These are phyloP conservation scores for Idaea aversata DNA, from an alignment of 2,888 invertebrate genomes.

Conservation along the genomic window DNA sequence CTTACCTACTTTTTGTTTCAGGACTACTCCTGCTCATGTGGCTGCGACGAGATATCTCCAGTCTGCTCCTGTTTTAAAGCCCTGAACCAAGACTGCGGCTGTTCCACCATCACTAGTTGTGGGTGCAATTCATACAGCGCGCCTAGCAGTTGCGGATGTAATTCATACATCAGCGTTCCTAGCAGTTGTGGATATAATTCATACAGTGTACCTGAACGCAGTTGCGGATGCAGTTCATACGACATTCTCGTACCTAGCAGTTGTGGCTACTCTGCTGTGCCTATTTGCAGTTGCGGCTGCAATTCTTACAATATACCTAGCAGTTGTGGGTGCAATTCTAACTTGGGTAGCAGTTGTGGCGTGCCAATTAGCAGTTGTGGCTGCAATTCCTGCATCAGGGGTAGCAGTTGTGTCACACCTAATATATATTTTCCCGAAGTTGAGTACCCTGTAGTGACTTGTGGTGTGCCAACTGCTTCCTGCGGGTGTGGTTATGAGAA, in stretches of 20 bases:
- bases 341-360: conserved; percentile 16
- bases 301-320: background rate
- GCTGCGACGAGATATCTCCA: conserved; percentile 22
- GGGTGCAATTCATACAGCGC: background rate
- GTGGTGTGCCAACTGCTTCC: conserved; percentile 47
- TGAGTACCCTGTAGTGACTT: conserved; percentile 44
- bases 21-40: background rate
- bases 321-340: background rate
- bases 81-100: background rate
- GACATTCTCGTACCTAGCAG: background rate
- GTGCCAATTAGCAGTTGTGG: conserved; percentile 26
- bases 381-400: conserved; percentile 33
- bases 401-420: conserved; percentile 35
- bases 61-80: conserved; percentile 25
- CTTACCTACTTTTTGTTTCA: background rate
- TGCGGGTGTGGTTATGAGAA: conserved; percentile 23
- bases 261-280: background rate
- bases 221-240: background rate
- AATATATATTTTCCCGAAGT: conserved; percentile 58
- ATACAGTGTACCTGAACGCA: background rate
- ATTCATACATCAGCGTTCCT: background rate
- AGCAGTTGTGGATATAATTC: background rate
- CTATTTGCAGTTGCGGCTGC: background rate
- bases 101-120: background rate
- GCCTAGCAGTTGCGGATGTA: too few relatives aligned